These are phyloP conservation scores for Rutilus rutilus DNA, from an alignment of 2,113 vertebrate species.

Conservation along the genomic window DNA sequence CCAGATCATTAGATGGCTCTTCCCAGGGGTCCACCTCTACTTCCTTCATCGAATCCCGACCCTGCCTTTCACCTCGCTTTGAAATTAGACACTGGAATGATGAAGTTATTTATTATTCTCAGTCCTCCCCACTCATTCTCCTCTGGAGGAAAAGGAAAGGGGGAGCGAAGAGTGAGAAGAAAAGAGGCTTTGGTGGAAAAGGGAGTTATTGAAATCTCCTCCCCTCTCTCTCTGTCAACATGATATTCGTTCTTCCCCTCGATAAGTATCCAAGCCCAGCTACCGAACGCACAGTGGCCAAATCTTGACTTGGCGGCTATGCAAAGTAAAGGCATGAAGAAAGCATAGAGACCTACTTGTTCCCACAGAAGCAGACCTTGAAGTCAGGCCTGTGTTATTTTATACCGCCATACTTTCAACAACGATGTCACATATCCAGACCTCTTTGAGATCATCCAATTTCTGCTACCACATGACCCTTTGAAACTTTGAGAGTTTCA, in stretches of 20 bases:
- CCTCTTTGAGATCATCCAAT: conserved; percentile 19
- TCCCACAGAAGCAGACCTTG: conserved; percentile 38
- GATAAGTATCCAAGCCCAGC: conserved; percentile 47
- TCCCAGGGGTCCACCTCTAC: conserved; percentile 52
- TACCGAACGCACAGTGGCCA: conserved; percentile 54
- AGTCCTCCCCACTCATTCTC: conserved; percentile 44
- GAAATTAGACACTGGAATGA: conserved; percentile 63
- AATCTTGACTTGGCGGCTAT: conserved; percentile 51
- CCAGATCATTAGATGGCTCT: conserved; percentile 55
- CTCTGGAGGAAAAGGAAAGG: conserved; percentile 46
- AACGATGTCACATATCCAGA: conserved; percentile 14
- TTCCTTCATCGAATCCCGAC: conserved; percentile 45
- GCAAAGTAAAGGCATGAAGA: conserved; percentile 47
- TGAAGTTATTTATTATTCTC: conserved; percentile 62
- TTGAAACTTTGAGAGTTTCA: conserved; percentile 13
- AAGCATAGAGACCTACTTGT: conserved; percentile 39
- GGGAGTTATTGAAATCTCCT: conserved; percentile 50
- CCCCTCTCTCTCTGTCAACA: conserved; percentile 42
- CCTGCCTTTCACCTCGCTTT: conserved; percentile 57
- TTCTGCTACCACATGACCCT: conserved; percentile 4
- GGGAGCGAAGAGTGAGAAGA: conserved; percentile 41
- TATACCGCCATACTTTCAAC: conserved; percentile 22
- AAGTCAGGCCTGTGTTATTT: conserved; percentile 41
- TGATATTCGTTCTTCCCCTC: conserved; percentile 51
- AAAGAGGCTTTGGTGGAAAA: conserved; percentile 50